Percentiles rank a stretch among this genome's conserved stretches.
phyloP scores from a whole-genome alignment of 2,113 vertebrate species.

The Gymnorhina tibicen region DNA sequence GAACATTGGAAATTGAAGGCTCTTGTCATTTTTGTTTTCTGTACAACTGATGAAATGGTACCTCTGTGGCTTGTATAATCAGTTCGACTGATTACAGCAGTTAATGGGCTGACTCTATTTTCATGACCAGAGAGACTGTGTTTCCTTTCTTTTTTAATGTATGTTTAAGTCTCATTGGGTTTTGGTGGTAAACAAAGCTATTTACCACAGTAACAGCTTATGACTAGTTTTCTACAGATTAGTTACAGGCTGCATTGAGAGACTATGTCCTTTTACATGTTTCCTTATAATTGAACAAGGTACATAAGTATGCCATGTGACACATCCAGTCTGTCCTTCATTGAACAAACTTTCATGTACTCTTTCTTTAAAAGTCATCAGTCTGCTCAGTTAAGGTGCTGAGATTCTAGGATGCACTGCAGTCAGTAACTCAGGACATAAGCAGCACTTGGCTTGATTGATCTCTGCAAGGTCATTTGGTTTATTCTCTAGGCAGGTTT shows the following conservation, averaged over 20 bases:
- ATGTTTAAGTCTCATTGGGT: not conserved
- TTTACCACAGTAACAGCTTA: not conserved
- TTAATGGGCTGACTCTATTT: constrained; percentile 21
- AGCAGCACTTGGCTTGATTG: not conserved
- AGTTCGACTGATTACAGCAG: not conserved
- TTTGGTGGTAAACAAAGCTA: not conserved
- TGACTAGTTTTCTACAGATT: not conserved
- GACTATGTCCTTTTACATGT: not conserved
- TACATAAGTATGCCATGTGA: not conserved
- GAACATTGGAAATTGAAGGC: not conserved
- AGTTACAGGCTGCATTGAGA: not conserved
- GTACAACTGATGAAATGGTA: not conserved
- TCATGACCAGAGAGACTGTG: not conserved
- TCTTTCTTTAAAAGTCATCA: not conserved
- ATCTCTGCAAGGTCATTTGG: not conserved
- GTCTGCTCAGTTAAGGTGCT: not conserved
- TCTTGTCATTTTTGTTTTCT: constrained; percentile 40
- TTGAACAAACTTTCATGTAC: not conserved
- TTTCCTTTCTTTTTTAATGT: not conserved
- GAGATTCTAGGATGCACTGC: not conserved
- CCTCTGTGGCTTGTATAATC: not conserved
- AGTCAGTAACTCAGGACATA: not conserved
- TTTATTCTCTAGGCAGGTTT: not conserved
- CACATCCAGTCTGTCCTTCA: not conserved
- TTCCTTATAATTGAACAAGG: not conserved